phyloP scores from a whole-genome alignment of 2,113 vertebrate genomes.

The Eurypyga helias region DNA sequence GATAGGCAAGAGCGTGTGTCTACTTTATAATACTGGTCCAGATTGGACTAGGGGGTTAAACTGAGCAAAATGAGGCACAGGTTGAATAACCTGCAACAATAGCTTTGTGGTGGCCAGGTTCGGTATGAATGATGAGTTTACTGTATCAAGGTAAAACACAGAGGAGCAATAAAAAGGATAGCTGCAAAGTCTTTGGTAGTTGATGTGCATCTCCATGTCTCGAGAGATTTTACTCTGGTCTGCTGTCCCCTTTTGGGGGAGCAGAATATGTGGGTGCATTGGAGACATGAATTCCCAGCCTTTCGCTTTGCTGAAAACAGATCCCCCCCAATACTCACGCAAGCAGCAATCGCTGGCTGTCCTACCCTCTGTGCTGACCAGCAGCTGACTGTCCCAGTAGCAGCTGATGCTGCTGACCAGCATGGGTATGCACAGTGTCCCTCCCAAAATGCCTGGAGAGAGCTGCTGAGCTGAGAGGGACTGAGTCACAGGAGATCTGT shows the following conservation, averaged over 20 bases:
- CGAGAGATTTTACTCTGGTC: neutral
- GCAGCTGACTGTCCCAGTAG: neutral
- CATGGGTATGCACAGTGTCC: neutral
- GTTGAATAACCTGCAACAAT: neutral
- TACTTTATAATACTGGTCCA: neutral
- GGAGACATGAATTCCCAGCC: neutral
- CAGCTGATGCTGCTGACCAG: neutral
- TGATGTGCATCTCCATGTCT: neutral
- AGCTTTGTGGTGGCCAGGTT: neutral
- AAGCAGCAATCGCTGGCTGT: neutral
- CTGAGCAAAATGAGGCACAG: neutral
- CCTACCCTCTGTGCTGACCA: fast-evolving
- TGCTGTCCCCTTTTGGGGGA: neutral
- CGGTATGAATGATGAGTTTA: neutral
- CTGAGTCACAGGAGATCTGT: neutral
- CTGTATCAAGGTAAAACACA: neutral
- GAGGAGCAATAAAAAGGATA: neutral
- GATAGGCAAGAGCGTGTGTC: neutral
- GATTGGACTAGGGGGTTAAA: neutral
- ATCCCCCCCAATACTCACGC: neutral
- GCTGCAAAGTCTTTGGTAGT: neutral
- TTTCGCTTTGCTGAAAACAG: neutral
- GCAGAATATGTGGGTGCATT: neutral
- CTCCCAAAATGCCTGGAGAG: neutral
- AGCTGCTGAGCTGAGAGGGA: neutral